phyloP scores from a whole-genome alignment of 2,797 vertebrate species.

The Takifugu rubripes region DNA sequence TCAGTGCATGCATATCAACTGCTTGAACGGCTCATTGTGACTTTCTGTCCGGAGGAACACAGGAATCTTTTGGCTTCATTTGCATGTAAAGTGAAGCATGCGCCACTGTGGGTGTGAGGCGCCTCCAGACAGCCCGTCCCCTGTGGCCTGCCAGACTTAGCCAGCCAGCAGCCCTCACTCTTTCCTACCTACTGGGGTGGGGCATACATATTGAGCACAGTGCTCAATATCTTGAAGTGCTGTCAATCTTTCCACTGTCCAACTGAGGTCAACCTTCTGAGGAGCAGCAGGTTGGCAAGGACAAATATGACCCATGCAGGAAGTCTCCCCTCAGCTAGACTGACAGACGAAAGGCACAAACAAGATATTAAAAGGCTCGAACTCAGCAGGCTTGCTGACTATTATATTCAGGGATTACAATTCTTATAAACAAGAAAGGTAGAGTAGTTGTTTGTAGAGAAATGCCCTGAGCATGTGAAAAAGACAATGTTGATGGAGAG shows the following conservation, averaged over 20 bases:
- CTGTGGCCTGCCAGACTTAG: conserved; percentile 54
- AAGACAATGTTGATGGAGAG: conserved; percentile 63
- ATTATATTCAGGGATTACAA: conserved; percentile 29
- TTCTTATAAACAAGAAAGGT: conserved; percentile 46
- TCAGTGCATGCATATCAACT: conserved; percentile 19
- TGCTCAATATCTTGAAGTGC: conserved; percentile 70
- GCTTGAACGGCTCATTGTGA: conserved; percentile 44
- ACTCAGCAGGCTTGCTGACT: conserved; percentile 16
- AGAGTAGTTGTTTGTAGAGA: conserved; percentile 39
- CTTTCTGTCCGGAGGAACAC: conserved; percentile 65
- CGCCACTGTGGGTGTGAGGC: conserved; percentile 59
- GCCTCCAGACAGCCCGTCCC: conserved; percentile 69
- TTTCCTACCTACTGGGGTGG: conserved; percentile 66
- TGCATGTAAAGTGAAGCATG: conserved; percentile 73
- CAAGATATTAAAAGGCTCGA: conserved; percentile 51
- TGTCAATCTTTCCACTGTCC: conserved; percentile 66
- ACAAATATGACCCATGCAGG: conserved; percentile 62
- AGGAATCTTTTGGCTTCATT: conserved; percentile 71
- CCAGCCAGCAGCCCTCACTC: conserved; percentile 65
- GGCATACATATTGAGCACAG: conserved; percentile 57
- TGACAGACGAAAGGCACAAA: conserved; percentile 42
- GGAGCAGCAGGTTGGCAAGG: conserved; percentile 67
- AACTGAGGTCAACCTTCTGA: conserved; percentile 61
- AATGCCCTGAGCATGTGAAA: conserved; percentile 51
- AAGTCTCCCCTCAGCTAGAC: conserved; percentile 47